A percentile compares a stretch with the other conserved stretches of the same genome.
phyloP scores from a whole-genome alignment of 2,888 invertebrate genomes.

The Stramonita haemastoma region DNA sequence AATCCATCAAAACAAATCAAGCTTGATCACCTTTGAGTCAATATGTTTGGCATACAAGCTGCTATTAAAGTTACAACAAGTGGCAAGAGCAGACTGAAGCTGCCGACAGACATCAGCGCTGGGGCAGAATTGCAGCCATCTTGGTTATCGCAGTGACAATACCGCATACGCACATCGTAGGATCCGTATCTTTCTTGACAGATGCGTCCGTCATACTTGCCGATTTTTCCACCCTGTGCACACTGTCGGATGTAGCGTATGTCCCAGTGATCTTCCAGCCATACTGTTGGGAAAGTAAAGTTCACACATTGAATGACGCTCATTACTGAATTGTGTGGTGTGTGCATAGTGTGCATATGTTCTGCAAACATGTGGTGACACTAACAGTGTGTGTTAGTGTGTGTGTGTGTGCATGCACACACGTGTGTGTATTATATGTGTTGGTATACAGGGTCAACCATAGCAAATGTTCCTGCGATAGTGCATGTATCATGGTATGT shows the following conservation, averaged over 20 bases:
- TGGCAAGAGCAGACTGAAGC: not conserved
- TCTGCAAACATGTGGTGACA: not conserved
- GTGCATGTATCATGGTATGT: no score
- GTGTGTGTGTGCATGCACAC: not conserved
- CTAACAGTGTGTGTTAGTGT: not conserved
- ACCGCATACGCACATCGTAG: slow-evolving; percentile 74
- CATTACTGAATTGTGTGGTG: not conserved
- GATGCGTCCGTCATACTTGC: slow-evolving; percentile 73
- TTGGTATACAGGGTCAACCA: no score
- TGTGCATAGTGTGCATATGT: not conserved
- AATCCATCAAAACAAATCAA: not conserved
- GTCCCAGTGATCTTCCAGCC: slow-evolving; percentile 76
- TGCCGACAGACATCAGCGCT: not conserved
- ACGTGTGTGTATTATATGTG: not conserved
- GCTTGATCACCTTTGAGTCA: not conserved
- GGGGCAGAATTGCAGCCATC: slow-evolving; percentile 75
- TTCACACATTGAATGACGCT: no score
- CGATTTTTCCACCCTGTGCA: slow-evolving; percentile 74
- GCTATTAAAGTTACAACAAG: slow-evolving; percentile 20
- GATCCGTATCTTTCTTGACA: slow-evolving; percentile 76
- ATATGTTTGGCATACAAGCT: not conserved
- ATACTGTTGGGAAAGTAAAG: slow-evolving; percentile 64
- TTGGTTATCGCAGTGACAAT: slow-evolving; percentile 78
- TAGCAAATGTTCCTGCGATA: no score
- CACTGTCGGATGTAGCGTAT: slow-evolving; percentile 77